A percentile compares a stretch with the other conserved stretches of the same genome.
Evolutionary conservation across 2,888 invertebrate genomes (phyloP).

Genomic region (Harpalus rubripes): DNA sequence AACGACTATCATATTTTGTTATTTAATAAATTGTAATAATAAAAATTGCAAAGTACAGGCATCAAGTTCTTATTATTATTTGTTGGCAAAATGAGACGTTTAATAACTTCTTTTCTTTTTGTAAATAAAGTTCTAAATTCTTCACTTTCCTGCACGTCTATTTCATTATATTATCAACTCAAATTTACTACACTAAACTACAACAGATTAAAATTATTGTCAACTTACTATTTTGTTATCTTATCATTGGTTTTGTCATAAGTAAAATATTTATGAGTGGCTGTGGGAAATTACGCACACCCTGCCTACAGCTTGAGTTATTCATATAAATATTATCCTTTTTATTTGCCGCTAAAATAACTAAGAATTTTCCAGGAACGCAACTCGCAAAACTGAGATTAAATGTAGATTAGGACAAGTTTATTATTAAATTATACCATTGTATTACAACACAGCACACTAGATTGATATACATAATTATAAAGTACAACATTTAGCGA

Average conservation of each 20-base stretch:
- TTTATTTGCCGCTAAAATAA: neutral
- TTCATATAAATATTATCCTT: neutral
- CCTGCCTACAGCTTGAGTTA: neutral
- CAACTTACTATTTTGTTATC: neutral
- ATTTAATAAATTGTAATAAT: no score
- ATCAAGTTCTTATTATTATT: no score
- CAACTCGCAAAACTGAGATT: conserved; percentile 17
- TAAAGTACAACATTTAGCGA: neutral
- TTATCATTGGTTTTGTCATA: neutral
- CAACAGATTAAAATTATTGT: no score
- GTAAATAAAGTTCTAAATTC: no score
- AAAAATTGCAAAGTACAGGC: no score
- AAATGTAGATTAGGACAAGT: neutral
- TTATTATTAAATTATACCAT: conserved; percentile 1
- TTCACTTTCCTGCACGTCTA: no score
- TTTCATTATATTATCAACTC: no score
- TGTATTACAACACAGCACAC: neutral
- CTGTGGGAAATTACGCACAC: neutral
- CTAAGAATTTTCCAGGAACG: neutral
- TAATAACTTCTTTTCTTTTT: no score
- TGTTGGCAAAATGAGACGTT: no score
- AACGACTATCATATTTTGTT: no score
- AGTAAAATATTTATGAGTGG: conserved; percentile 4
- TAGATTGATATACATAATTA: neutral
- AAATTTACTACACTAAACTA: no score